phyloP scores from a whole-genome alignment of 2,888 invertebrate genomes.

The Tryphoninae sp. region DNA sequence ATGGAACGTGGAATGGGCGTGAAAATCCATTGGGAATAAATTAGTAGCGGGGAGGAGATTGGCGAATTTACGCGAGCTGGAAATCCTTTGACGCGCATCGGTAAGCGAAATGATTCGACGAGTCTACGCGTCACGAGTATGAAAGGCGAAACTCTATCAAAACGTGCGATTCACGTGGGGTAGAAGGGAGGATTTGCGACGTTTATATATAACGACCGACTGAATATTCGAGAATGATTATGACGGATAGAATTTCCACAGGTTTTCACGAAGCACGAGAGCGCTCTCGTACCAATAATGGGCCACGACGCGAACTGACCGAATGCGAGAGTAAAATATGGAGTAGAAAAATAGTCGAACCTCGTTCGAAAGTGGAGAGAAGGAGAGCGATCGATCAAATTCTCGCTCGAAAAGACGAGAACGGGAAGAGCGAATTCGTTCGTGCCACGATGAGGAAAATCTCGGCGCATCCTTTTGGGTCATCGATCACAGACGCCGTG shows the following conservation, averaged over 20 bases:
- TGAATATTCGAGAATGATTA: constrained; percentile 24
- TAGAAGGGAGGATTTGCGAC: too few species aligned
- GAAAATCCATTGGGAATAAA: background rate
- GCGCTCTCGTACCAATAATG: background rate
- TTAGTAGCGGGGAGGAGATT: background rate
- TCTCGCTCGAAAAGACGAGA: constrained; percentile 35
- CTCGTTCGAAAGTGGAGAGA: background rate
- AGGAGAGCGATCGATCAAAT: constrained; percentile 50
- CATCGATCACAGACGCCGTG: constrained; percentile 47
- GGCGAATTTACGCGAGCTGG: background rate
- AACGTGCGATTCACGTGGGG: constrained; percentile 24
- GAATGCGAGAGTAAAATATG: background rate
- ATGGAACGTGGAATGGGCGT: background rate
- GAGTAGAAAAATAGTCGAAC: constrained; percentile 18
- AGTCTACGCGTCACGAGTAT: background rate
- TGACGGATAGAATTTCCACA: constrained; percentile 24
- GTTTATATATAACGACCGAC: constrained; percentile 19
- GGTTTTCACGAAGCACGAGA: constrained; percentile 11
- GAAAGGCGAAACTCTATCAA: constrained; percentile 1
- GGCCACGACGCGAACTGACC: background rate
- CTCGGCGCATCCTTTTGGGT: constrained; percentile 34
- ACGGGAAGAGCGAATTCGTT: constrained; percentile 26
- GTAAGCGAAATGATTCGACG: background rate
- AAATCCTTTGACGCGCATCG: background rate
- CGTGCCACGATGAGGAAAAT: constrained; percentile 36